These are phyloP conservation scores for Myathropa florea DNA, from an alignment of 2,888 invertebrate genomes.

Conservation along the genomic window DNA sequence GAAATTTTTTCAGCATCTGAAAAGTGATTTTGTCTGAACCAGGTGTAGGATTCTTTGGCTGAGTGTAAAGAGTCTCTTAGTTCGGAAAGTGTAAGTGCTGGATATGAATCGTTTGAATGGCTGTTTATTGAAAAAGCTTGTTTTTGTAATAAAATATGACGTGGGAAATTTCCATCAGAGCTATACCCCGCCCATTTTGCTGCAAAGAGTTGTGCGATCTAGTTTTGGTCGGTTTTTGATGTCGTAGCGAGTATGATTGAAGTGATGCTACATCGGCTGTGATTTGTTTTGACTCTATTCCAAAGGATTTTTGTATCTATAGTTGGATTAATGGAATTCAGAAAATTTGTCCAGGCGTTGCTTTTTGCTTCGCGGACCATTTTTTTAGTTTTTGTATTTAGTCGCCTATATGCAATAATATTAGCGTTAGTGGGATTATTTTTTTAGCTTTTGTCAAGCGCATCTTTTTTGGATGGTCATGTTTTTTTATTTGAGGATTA, in stretches of 20 bases:
- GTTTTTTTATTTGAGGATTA: neutral
- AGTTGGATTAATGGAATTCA: neutral
- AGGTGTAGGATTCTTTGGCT: conserved; percentile 2
- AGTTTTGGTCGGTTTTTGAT: no score
- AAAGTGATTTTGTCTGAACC: conserved; percentile 5
- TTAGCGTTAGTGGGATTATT: neutral
- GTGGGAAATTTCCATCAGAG: no score
- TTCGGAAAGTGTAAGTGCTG: neutral
- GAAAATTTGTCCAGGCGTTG: neutral
- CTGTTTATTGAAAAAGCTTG: no score
- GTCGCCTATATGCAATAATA: neutral
- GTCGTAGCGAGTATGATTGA: no score
- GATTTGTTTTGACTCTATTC: neutral
- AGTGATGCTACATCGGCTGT: no score
- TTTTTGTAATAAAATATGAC: no score
- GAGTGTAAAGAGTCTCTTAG: neutral
- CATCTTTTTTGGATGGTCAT: neutral
- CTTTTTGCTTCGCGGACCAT: neutral
- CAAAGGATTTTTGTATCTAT: neutral
- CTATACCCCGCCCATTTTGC: neutral
- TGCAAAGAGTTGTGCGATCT: no score
- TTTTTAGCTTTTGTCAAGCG: neutral
- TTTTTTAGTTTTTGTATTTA: neutral
- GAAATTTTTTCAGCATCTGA: conserved; percentile 4
- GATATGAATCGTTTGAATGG: neutral